Evolutionary conservation across 2,888 invertebrate species (phyloP), one percentile per base, ranked within the genome.

Genomic region (Megastigmus dorsalis): DNA sequence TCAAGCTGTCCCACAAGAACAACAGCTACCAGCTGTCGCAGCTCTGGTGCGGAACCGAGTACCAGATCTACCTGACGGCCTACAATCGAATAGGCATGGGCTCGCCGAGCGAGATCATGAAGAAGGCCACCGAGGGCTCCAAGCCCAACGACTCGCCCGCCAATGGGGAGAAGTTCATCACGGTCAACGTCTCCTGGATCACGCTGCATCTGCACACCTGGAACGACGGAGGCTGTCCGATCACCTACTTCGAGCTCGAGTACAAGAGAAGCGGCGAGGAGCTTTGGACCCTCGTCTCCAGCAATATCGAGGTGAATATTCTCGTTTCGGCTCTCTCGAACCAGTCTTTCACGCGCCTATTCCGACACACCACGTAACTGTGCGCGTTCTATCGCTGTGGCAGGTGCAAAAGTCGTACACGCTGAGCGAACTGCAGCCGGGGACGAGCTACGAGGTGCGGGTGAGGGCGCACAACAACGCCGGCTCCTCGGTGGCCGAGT

Each of bases 1-100:
- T 95, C 74, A 95, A 95, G 86, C 94, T 96, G 66, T 94, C 95
- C 78, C 93, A 95, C 6, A 93, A 94, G 76, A 93, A 93, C 5
- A 93, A 93, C 75, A 93, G 94, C 71, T 94, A 95, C 85, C 91
- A 95, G 76, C 87, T 96, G 41, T 93, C 94, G 50, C 95, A 95
- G 87, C 89, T 97, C 48, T 95, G 95, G 93, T 96, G 96, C 83
- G 96, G 96, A 4, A 95, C 95, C 0, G 91, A 94, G 33, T 97
- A 97, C 88, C 95, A 95, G 83, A 90, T 96, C 73, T 96, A 95
- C 87, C 94, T 97, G 77, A 95, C 95, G 0, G 95, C 96, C n/a
- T 95, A 94, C 86, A 95, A 96, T 88, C 92, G 95, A 82, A 96
- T 97, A 78, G 96, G 96, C 9, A 96, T 95, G 48, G 96, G 96